A percentile compares a stretch with the other conserved stretches of the same genome.
Conservation (phyloP, 2,113 vertebrate species). For the Climacteris rufus region DNA sequence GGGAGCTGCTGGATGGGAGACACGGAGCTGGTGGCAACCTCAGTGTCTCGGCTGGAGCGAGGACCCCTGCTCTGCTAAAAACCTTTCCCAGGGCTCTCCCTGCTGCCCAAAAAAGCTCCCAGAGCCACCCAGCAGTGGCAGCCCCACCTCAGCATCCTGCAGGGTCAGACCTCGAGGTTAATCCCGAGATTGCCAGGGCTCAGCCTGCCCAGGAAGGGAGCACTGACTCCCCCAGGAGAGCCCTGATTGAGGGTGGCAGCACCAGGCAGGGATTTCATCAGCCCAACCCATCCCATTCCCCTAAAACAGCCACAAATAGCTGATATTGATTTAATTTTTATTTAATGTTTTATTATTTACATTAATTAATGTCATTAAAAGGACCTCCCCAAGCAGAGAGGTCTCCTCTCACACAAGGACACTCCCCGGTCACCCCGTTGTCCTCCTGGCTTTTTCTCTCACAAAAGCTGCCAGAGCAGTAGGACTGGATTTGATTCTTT, state of each 20-base stretch:
- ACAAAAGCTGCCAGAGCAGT: not conserved
- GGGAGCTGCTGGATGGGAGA: not conserved
- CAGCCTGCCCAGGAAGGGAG: not conserved
- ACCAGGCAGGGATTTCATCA: not conserved
- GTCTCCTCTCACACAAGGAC: not conserved
- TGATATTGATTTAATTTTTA: no score
- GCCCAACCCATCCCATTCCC: not conserved
- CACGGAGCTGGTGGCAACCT: no score
- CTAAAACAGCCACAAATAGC: not conserved
- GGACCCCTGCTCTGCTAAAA: not conserved
- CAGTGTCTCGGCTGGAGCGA: not conserved
- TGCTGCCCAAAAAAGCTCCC: not conserved
- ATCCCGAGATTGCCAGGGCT: not conserved
- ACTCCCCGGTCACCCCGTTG: not conserved
- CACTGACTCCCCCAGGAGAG: rapidly evolving
- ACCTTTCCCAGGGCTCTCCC: not conserved
- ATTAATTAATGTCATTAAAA: no score
- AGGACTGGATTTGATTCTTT: not conserved
- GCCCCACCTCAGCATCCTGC: not conserved
- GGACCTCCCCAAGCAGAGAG: not conserved
- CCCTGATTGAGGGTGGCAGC: rapidly evolving
- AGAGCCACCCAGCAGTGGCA: not conserved
- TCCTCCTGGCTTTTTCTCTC: not conserved
- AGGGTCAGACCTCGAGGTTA: not conserved
- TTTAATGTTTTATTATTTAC: no score